Conservation (phyloP, 2,888 invertebrate genomes). For the Micoletzkya japonica region DNA sequence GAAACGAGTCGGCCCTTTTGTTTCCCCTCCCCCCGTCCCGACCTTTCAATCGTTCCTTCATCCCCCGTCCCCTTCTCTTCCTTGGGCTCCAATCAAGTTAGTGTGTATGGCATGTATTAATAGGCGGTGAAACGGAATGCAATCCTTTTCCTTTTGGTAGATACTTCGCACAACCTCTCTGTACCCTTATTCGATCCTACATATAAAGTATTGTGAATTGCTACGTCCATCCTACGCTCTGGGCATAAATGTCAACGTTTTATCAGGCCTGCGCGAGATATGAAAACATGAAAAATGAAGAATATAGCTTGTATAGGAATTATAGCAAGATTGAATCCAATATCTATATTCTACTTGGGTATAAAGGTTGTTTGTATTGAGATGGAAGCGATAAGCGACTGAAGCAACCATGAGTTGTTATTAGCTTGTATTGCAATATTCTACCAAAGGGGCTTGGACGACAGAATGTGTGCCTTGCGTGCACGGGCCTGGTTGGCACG, state of each 20-base stretch:
- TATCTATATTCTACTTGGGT: not conserved
- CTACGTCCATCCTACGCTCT: too few relatives aligned
- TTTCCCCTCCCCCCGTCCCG: not conserved
- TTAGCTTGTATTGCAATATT: too few relatives aligned
- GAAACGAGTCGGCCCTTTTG: slow-evolving; percentile 27
- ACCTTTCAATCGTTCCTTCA: slow-evolving; percentile 10
- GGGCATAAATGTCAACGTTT: not conserved
- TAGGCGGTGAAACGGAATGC: not conserved
- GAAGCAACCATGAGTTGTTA: not conserved
- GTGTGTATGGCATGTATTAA: slow-evolving; percentile 7
- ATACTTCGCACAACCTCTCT: too few relatives aligned
- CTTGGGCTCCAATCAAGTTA: slow-evolving; percentile 11
- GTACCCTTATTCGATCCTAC: too few relatives aligned
- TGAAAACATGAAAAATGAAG: slow-evolving; percentile 6
- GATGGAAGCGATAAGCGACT: slow-evolving; percentile 9
- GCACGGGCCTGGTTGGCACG: slow-evolving; percentile 51
- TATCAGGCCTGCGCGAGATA: slow-evolving; percentile 11
- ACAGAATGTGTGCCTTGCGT: slow-evolving; percentile 56
- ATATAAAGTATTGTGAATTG: too few relatives aligned
- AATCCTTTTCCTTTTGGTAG: slow-evolving; percentile 4
- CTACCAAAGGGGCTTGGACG: slow-evolving; percentile 59
- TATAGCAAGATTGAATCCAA: slow-evolving; percentile 24
- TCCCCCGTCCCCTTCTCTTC: not conserved
- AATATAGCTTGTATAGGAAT: slow-evolving; percentile 18
- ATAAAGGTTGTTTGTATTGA: not conserved